Evolutionary conservation across 1,140 invertebrate species (phyloP), one percentile per base, ranked within the genome.

Genomic region (Oscheius sp.): DNA sequence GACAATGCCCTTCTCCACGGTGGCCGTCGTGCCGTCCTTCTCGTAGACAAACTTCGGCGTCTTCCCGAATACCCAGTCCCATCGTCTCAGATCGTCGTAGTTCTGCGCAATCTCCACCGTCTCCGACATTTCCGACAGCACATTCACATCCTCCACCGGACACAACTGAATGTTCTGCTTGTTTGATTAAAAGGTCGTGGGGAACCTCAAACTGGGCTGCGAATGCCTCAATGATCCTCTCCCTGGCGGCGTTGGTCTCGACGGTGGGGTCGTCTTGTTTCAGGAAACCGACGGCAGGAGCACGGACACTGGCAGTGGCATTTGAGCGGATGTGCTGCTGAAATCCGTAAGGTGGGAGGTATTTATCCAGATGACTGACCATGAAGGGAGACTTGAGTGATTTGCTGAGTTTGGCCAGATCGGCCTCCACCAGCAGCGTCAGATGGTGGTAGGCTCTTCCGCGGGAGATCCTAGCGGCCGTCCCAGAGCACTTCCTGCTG

Each of bases 371-470:
- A 65, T 20, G 28, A 13, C 45, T 15, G 64, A 68, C 66, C 18
- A 58, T 28, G 66, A 73, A 77, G 1, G 78, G 68, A 32, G 77
- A 79, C 63, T 79, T 69, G 10, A 83, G 58, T 15, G 78, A 61
- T n/a, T 31, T 46, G n/a, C 62, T 59, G n/a, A 83, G 46, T 18
- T 62, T 61, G 28, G 49, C 20, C 7, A 82, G 52, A 61, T 81
- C 74, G 1, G 68, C 75, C 26, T 81, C 69, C 2, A 83, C 79
- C 7, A 83, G 61, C 15, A 83, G 46, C 36, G 82, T 83, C 20
- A 83, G 71, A 70, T 83, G 82, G 59, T 83, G 82, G 64, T 83
- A 83, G 29, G 82, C 82, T 20, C 74, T 55, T 3, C 76, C 78
- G 20, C 71, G 46, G 1, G 80, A 73, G 31, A 83, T 81, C 70